A percentile compares a stretch with the other conserved stretches of the same genome.
These are phyloP conservation scores for Drosophila kikkawai DNA, from an alignment of 1,140 invertebrate species.

Conservation along the genomic window DNA sequence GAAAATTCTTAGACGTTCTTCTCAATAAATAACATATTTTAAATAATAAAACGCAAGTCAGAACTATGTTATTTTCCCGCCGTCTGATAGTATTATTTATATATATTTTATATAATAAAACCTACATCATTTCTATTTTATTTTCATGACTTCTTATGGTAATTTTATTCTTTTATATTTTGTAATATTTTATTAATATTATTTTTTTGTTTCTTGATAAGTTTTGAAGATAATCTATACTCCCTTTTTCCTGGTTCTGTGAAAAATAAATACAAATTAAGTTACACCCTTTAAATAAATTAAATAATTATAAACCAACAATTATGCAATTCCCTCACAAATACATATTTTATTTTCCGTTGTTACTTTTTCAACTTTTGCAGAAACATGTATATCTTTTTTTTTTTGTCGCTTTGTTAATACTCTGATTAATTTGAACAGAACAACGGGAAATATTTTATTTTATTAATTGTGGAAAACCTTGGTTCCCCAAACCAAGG, in stretches of 20 bases:
- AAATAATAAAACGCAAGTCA: too few species aligned
- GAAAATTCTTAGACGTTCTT: too few species aligned
- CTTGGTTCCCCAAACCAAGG: too few species aligned
- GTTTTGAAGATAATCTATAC: neutral
- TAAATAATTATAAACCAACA: neutral
- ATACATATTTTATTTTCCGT: neutral
- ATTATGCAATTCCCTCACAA: neutral
- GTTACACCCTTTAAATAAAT: neutral
- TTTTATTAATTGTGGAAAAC: constrained; percentile 68
- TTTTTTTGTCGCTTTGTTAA: constrained; percentile 24
- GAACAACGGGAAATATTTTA: constrained; percentile 55
- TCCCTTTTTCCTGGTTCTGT: neutral
- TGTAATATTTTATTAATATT: too few species aligned
- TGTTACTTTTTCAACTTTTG: constrained; percentile 14
- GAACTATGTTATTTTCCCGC: too few species aligned
- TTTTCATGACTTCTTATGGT: too few species aligned
- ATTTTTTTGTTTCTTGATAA: neutral
- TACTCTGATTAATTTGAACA: constrained; percentile 46
- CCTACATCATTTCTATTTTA: too few species aligned
- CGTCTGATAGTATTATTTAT: too few species aligned
- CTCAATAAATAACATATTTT: too few species aligned
- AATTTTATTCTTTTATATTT: too few species aligned
- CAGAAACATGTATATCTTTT: constrained; percentile 9
- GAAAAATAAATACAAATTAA: neutral
- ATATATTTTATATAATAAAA: too few species aligned